These are phyloP conservation scores for Notamacropus eugenii DNA, from an alignment of 2,797 vertebrate genomes.

Conservation along the genomic window DNA sequence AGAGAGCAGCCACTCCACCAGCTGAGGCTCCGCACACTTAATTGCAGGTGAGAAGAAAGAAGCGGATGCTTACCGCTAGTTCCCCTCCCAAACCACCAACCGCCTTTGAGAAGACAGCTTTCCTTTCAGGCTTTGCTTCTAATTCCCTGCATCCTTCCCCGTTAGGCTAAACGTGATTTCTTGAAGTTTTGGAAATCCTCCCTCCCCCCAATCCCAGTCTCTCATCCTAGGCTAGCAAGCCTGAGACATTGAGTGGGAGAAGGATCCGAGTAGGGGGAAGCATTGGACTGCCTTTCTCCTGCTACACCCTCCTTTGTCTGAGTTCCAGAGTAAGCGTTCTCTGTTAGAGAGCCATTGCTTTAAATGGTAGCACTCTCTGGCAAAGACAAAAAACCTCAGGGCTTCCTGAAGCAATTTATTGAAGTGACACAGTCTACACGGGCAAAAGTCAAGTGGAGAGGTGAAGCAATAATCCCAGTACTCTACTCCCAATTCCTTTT, in stretches of 20 bases:
- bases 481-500: background rate
- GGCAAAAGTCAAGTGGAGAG: conserved; percentile 32
- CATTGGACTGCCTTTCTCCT: conserved; percentile 34
- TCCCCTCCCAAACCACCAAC: background rate
- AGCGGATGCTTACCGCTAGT: background rate
- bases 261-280: background rate
- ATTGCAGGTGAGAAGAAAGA: conserved; percentile 35
- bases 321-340: conserved; percentile 60
- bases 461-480: conserved; percentile 4
- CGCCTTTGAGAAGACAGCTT: conserved; percentile 2
- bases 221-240: conserved; percentile 23
- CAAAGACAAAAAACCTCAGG: conserved; percentile 35
- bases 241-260: background rate
- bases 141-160: background rate
- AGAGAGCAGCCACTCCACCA: background rate
- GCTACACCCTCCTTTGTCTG: conserved; percentile 85
- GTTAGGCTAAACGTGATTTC: conserved; percentile 32
- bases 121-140: background rate
- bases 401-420: conserved; percentile 25
- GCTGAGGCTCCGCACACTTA: background rate
- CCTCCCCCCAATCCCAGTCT: background rate
- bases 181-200: conserved; percentile 74
- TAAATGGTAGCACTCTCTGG: background rate
- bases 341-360: conserved; percentile 11
- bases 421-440: background rate